Evolutionary conservation across 2,113 vertebrate species (phyloP).

Genomic region (Cyprinus carpio): DNA sequence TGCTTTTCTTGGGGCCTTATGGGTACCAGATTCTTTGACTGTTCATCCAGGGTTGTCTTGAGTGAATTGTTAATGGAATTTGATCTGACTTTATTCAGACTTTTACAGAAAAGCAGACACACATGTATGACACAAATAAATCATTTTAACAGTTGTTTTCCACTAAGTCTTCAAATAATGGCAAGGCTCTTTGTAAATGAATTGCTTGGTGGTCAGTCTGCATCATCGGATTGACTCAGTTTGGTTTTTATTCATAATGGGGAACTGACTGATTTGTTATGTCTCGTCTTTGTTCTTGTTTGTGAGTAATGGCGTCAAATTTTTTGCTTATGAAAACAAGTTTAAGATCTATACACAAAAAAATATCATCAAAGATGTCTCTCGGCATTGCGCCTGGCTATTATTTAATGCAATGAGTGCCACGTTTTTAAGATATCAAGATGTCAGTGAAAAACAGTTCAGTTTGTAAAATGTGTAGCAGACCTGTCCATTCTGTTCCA

Average conservation of each 20-base stretch:
- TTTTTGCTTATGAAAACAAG: not conserved
- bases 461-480: not conserved
- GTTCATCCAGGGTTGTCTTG: not conserved
- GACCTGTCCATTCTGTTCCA: not conserved
- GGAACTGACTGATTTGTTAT: not conserved
- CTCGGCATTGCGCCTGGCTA: too few species aligned
- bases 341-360: not conserved
- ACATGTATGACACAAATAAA: not conserved
- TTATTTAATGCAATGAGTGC: not conserved
- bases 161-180: not conserved
- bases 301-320: not conserved
- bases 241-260: not conserved
- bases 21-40: not conserved
- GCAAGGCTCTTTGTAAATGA: conserved; percentile 16
- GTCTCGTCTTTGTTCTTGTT: conserved; percentile 16
- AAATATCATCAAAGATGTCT: not conserved
- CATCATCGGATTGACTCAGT: not conserved
- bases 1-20: conserved; percentile 6
- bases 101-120: conserved; percentile 17
- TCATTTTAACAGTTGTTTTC: not conserved
- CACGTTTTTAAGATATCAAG: not conserved
- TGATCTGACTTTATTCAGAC: not conserved
- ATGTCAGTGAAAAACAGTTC: not conserved
- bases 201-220: conserved; percentile 8
- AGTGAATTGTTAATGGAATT: not conserved